Base-by-base conservation (phyloP, 2,797 vertebrate species). In the Lates japonicus region DNA sequence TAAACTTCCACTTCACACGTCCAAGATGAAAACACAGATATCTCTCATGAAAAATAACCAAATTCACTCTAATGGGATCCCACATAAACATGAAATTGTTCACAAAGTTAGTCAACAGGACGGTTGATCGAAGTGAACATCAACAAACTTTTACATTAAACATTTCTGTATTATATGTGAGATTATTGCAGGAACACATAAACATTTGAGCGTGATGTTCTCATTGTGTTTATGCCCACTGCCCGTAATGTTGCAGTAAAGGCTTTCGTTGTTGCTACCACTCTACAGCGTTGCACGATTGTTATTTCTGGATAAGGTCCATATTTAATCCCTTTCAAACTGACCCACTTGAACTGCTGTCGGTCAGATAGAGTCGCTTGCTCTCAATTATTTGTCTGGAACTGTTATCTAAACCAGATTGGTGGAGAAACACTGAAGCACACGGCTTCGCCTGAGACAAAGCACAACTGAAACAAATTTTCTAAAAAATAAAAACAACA, bases 401-500 rank as follows among this genome's bases (percentile, higher is more conserved):
- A 35, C 55, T 74, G 61, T 85, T 85, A 83, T 83, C 70, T 84
- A 71, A 87, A 81, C 55, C 81, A 86, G 76, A n/a, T 48, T 60
- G 51, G 14, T 51, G 78, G 39, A 83, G 77, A 79, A 87, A 86
- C 76, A 80, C 29, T 64, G 12, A 14, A 19, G 68, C 71, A 54
- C 74, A 91, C 68, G 44, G 90, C 84, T 87, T 62, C 7, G 35
- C 52, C 68, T 46, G 67, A 83, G 85, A 87, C 46, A 76, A 76
- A 86, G 64, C 76, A 66, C 63, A 77, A 85, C 64, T 31, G 10
- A 86, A 87, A 86, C 70, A 86, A 42, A 65, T 84, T 73, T 14
- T 51, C n/a, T 68, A 52, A 72, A 65, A 46, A 75, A 68, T 35
- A 67, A 81, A 81, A 86, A n/a, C n/a, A 88, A 89, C 80, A n/a